Evolutionary conservation across 2,888 invertebrate genomes (phyloP).

Genomic region (Embidobia sp.): DNA sequence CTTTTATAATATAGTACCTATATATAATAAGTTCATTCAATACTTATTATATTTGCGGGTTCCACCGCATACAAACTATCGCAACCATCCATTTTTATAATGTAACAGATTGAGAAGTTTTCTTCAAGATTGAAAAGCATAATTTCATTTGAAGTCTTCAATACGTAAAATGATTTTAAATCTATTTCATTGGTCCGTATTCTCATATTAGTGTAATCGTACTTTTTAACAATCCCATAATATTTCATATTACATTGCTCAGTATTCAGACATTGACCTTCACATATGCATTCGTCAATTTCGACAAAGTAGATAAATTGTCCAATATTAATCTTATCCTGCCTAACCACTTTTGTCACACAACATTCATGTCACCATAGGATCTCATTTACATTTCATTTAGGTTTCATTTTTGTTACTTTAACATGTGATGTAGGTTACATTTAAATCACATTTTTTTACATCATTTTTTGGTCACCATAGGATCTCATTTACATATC

Average conservation of each 20-base stretch:
- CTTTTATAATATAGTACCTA: no score
- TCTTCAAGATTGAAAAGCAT: not conserved
- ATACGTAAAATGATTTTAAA: not conserved
- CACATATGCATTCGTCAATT: constrained; percentile 8
- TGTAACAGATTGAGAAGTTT: constrained; percentile 4
- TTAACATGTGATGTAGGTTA: no score
- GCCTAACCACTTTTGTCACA: no score
- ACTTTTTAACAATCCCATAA: constrained; percentile 7
- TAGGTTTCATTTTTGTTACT: no score
- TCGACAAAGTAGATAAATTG: not conserved
- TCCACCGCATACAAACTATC: constrained; percentile 1
- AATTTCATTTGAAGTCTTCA: not conserved
- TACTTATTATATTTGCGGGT: no score
- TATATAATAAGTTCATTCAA: no score
- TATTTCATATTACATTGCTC: not conserved
- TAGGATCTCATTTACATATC: no score
- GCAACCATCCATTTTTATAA: not conserved
- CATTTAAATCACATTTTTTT: no score
- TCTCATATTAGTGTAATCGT: not conserved
- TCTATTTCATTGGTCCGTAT: no score
- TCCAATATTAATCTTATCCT: not conserved
- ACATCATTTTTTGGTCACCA: no score
- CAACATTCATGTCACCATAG: no score
- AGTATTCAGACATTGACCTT: not conserved
- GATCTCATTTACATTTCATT: no score